Base-by-base conservation (phyloP, 2,113 vertebrate genomes). In the Tretioscincus oriximinensis region DNA sequence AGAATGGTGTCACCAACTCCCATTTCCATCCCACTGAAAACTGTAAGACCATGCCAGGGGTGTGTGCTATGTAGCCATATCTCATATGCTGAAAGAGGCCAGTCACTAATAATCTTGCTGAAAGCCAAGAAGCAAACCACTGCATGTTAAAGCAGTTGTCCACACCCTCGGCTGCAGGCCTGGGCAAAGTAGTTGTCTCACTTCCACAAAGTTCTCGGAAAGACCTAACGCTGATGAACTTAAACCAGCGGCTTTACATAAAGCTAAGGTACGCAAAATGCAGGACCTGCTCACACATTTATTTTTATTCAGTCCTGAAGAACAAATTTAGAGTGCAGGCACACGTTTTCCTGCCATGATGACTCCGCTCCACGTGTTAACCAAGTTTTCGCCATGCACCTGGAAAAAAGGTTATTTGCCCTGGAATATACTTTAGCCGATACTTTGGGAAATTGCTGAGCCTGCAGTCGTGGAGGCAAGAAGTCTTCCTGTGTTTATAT, bases 111-210 rank as follows among this genome's bases (percentile, higher is more conserved):
- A 9, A 14, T 18, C 26, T 2, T 31, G 26, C 54, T 9, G 12
- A 5, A 22, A 47, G 61, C 2, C 47, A 45, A 28, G 26, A 47
- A 76, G 74, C 74, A 28, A 11, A 41, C 26, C 24, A 2, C 35
- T 5, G 35, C 41, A n/a, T 28, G 61, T 31, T 60, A 58, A 87
- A 73, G 74, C 78, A 83, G 51, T 45, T 45, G 41, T 77, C 76
- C 73, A 76, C 70, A 81, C 74, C 71, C 84, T 54, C 6, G 82
- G 85, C 85, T 28, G 35, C 10, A 82, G 51, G 3, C 1, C 47
- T 76, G 54, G 1, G 81, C n/a, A 76, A n/a, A 20, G 5, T 60
- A 5, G 8, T 47, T 12, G 8, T 47, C 24, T 47, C 61, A 7
- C 41, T 22, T 65, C 2, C 1, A 12, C n/a, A 76, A n/a, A 76